Evolutionary conservation across 2,797 vertebrate genomes (phyloP).

Genomic region (Neosilurus mollespiculum): DNA sequence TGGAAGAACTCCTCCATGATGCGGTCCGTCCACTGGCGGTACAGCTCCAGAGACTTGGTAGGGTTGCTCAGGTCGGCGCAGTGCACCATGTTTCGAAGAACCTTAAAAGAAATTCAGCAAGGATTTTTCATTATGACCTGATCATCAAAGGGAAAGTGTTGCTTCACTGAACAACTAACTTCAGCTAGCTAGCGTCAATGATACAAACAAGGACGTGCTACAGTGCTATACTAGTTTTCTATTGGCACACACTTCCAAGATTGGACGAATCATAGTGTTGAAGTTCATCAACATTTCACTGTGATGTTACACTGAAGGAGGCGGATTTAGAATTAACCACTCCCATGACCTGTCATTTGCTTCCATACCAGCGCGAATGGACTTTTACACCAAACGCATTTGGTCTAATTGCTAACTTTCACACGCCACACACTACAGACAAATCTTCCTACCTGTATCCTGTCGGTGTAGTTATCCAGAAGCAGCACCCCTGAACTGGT

Average conservation of each 20-base stretch:
- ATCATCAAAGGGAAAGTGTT: not conserved
- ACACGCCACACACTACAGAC: not conserved
- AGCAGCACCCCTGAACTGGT: slow-evolving; percentile 97
- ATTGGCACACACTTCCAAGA: not conserved
- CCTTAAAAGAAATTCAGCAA: slow-evolving; percentile 67
- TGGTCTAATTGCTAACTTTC: not conserved
- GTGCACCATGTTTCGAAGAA: slow-evolving; percentile 97
- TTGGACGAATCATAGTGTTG: not conserved
- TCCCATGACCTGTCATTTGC: not conserved
- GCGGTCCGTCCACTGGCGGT: slow-evolving; percentile 96
- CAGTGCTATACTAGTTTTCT: not conserved
- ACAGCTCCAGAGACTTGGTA: slow-evolving; percentile 95
- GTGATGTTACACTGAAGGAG: not conserved
- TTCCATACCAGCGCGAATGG: not conserved
- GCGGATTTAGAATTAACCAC: not conserved
- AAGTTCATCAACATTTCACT: not conserved
- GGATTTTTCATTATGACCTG: not conserved
- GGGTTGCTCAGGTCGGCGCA: slow-evolving; percentile 97
- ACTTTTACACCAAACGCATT: not conserved
- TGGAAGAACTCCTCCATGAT: slow-evolving; percentile 99
- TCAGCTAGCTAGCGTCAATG: not conserved
- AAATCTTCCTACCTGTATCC: slow-evolving; percentile 85
- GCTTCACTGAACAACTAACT: not conserved
- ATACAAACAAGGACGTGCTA: not conserved
- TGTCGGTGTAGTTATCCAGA: slow-evolving; percentile 96